Percentiles rank a stretch among this genome's conserved stretches.
phyloP scores from a whole-genome alignment of 2,113 vertebrate genomes.

The Sphyrna mokarran region DNA sequence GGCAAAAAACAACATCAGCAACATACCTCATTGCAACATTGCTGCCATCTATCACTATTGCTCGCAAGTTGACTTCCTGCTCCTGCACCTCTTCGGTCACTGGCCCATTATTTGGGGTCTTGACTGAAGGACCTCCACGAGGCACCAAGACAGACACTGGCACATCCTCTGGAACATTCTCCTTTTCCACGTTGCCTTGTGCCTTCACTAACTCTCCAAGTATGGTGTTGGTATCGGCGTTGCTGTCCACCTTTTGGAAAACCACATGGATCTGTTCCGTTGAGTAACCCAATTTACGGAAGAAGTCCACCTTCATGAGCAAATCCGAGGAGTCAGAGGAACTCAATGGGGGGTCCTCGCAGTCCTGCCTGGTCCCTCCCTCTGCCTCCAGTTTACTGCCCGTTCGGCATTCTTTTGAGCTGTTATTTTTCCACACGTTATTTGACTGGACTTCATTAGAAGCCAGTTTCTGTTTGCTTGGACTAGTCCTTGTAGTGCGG shows the following conservation, averaged over 20 bases:
- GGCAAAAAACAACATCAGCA: not conserved
- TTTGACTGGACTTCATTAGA: not conserved
- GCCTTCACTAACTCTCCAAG: conserved; percentile 79
- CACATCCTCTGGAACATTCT: conserved; percentile 46
- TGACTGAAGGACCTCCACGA: conserved; percentile 50
- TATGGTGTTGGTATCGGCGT: conserved; percentile 78
- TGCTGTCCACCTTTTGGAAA: conserved; percentile 71
- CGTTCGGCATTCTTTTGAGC: not conserved
- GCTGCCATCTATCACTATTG: conserved; percentile 90
- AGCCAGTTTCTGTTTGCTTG: not conserved
- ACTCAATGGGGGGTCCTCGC: conserved; percentile 24
- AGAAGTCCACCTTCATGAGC: conserved; percentile 78
- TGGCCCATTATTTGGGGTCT: conserved; percentile 32
- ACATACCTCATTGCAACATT: conserved; percentile 94
- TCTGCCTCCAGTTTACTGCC: not conserved
- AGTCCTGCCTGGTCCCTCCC: not conserved
- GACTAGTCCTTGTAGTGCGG: not conserved
- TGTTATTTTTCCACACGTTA: not conserved
- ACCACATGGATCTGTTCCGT: conserved; percentile 63
- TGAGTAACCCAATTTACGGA: conserved; percentile 87
- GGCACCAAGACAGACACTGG: conserved; percentile 49
- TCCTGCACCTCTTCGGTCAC: not conserved
- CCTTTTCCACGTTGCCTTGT: conserved; percentile 55
- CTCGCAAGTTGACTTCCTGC: conserved; percentile 58
- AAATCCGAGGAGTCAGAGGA: conserved; percentile 50